Conservation (phyloP, 2,888 invertebrate species). For the Endotricha flammealis region DNA sequence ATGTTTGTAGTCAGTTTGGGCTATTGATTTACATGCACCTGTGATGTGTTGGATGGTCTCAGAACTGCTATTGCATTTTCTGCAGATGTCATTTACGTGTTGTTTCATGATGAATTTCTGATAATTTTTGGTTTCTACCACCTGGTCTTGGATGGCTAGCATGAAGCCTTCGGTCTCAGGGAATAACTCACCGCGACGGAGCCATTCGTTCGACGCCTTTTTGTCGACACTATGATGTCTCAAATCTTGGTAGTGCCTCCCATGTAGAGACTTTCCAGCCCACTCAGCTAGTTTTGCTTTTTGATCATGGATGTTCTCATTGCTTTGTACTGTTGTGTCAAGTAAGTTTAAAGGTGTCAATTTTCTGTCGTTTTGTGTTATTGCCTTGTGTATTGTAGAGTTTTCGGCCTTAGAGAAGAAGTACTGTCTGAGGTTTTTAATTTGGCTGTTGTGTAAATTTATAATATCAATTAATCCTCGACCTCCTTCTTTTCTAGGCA, state of each 20-base stretch:
- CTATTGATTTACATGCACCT: too few species aligned
- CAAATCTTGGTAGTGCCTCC: slow-evolving; percentile 9
- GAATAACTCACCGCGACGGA: slow-evolving; percentile 11
- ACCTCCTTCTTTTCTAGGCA: slow-evolving; percentile 18
- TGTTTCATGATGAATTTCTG: slow-evolving; percentile 8
- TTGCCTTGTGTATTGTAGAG: background rate
- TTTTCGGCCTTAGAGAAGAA: slow-evolving; percentile 1
- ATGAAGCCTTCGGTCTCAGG: slow-evolving; percentile 9
- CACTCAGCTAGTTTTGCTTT: slow-evolving; percentile 4
- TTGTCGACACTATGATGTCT: slow-evolving; percentile 14
- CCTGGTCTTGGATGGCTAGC: slow-evolving; percentile 11
- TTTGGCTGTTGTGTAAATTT: slow-evolving; percentile 9
- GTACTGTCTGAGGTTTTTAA: slow-evolving; percentile 2
- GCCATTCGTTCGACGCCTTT: slow-evolving; percentile 15
- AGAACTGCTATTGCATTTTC: slow-evolving; percentile 7
- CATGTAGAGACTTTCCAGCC: slow-evolving; percentile 12
- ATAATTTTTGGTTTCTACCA: slow-evolving; percentile 8
- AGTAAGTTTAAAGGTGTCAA: background rate
- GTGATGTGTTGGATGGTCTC: slow-evolving; percentile 15
- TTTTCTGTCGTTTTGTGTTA: background rate
- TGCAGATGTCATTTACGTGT: slow-evolving; percentile 1
- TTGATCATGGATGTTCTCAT: slow-evolving; percentile 5
- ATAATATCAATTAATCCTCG: slow-evolving; percentile 11
- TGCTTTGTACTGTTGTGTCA: slow-evolving; percentile 2
- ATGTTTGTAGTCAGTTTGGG: too few species aligned